Conservation (phyloP, 2,888 invertebrate species). For the Ennomos fuscantarius region DNA sequence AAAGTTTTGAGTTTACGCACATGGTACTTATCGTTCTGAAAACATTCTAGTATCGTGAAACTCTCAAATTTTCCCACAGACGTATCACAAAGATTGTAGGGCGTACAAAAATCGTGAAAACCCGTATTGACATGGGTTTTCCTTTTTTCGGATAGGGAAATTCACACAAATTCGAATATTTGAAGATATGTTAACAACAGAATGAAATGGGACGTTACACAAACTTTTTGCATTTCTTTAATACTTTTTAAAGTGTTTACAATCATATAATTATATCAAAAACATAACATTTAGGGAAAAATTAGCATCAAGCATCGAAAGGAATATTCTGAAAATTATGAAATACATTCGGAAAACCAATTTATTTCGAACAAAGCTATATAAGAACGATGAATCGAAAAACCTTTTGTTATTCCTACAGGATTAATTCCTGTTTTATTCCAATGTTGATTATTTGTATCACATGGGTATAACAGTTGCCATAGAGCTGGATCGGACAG, state of each 20-base stretch:
- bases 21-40: neutral
- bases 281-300: neutral
- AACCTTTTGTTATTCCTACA: slow-evolving; percentile 54
- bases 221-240: neutral
- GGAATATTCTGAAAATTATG: slow-evolving; percentile 46
- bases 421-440: slow-evolving; percentile 61
- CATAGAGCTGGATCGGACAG: slow-evolving; percentile 57
- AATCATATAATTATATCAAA: too few species aligned
- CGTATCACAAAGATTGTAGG: slow-evolving; percentile 9
- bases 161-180: slow-evolving; percentile 27
- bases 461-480: slow-evolving; percentile 66
- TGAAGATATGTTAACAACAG: slow-evolving; percentile 17
- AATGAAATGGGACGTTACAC: neutral
- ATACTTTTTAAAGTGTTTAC: too few species aligned
- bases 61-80: slow-evolving; percentile 8
- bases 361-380: slow-evolving; percentile 54
- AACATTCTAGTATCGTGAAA: neutral
- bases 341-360: slow-evolving; percentile 43
- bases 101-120: slow-evolving; percentile 23
- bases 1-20: slow-evolving; percentile 17
- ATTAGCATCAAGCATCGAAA: slow-evolving; percentile 17
- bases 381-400: slow-evolving; percentile 52
- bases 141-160: slow-evolving; percentile 33
- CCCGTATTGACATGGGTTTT: slow-evolving; percentile 24
- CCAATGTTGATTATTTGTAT: slow-evolving; percentile 67